Percentiles rank a stretch among this genome's conserved stretches.
These are phyloP conservation scores for Sebastes diploproa DNA, from an alignment of 2,797 vertebrate species.

Conservation along the genomic window DNA sequence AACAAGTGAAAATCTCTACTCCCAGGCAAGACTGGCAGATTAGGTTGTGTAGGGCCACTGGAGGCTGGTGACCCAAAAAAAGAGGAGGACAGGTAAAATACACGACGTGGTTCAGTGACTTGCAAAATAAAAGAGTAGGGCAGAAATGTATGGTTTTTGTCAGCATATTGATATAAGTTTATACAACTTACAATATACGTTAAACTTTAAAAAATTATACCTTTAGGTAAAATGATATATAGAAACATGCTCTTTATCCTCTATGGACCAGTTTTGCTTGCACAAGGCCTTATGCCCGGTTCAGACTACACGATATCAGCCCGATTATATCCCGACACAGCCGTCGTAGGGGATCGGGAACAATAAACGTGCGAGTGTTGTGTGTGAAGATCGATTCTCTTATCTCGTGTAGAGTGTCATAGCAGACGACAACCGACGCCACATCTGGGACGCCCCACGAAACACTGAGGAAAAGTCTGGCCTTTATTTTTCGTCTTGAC, in stretches of 20 bases:
- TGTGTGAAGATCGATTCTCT: too few species aligned
- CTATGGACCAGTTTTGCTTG: not conserved
- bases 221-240: not conserved
- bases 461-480: too few species aligned
- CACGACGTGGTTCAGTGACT: slow-evolving; percentile 6
- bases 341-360: too few species aligned
- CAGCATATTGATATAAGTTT: not conserved
- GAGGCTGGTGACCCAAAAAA: slow-evolving; percentile 27
- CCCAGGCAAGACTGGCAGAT: slow-evolving; percentile 17
- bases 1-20: slow-evolving; percentile 22
- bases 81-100: slow-evolving; percentile 24
- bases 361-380: too few species aligned
- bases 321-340: too few species aligned
- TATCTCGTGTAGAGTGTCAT: too few species aligned
- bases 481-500: too few species aligned
- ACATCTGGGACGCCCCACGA: too few species aligned
- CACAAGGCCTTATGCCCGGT: not conserved
- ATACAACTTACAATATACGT: not conserved
- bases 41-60: slow-evolving; percentile 1
- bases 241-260: not conserved
- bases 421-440: too few species aligned
- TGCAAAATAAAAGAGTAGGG: not conserved
- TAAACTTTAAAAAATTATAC: not conserved
- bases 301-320: too few species aligned
- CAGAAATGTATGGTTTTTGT: not conserved